Evolutionary conservation across 2,888 invertebrate species (phyloP).

Genomic region (Thymelicus acteon): DNA sequence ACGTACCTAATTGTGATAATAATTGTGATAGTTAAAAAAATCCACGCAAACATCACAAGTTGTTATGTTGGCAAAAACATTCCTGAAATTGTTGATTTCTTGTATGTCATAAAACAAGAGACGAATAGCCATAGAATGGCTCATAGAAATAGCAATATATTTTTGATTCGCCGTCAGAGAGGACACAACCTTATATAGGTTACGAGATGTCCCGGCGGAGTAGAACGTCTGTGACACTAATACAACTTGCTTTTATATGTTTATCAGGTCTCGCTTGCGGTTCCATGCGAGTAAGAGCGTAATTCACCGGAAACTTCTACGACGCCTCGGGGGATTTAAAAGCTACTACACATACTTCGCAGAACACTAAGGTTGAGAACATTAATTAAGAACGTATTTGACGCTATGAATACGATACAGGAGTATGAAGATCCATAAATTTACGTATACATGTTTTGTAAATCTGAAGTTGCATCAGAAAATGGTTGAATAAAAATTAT

Average conservation of each 20-base stretch:
- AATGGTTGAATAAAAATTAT: too few species aligned
- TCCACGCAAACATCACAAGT: too few species aligned
- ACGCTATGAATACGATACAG: neutral
- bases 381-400: neutral
- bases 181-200: neutral
- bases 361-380: neutral
- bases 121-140: neutral
- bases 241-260: slow-evolving; percentile 13
- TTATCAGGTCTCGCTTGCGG: slow-evolving; percentile 7
- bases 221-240: slow-evolving; percentile 16
- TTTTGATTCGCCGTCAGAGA: neutral
- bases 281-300: slow-evolving; percentile 6
- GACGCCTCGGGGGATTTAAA: slow-evolving; percentile 1
- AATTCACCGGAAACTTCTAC: slow-evolving; percentile 18
- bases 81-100: too few species aligned
- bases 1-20: too few species aligned
- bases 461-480: too few species aligned
- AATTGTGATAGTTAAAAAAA: too few species aligned
- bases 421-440: too few species aligned
- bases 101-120: neutral
- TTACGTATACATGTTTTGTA: too few species aligned
- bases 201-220: slow-evolving; percentile 13
- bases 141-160: neutral
- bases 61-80: too few species aligned
- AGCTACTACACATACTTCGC: neutral